Base-by-base conservation (phyloP, 2,113 vertebrate species). In the Callocephalon fimbriatum region DNA sequence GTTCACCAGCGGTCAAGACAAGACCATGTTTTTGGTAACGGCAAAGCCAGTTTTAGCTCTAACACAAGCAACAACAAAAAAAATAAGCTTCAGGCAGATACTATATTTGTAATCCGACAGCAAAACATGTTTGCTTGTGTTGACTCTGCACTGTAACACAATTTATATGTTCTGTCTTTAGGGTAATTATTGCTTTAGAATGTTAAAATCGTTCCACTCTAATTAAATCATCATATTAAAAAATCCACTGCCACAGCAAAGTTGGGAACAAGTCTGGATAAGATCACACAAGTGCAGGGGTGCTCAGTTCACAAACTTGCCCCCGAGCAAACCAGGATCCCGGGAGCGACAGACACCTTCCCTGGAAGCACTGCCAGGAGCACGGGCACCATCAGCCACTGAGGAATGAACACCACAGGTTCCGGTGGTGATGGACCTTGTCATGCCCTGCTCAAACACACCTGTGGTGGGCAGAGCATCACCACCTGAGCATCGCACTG, bases 141-240 rank as follows among this genome's bases (percentile, higher is more conserved):
- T 95, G 97, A 96, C 94, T 96, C 91, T 53, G 86, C 91, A 82
- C 86, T 86, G 90, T 95, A 96, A 96, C 94, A 96, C 94, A 89
- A 96, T 95, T 97, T 96, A 84, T 97, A 95, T 96, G 94, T 96
- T 97, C 94, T 97, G 97, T 97, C 96, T 97, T 97, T 93, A 96
- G 96, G 97, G 95, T 97, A 97, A 97, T 96, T 96, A 96, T 97
- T 95, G 95, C 95, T 97, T 96, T 95, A 97, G 95, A 96, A 97
- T 95, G 95, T 97, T 97, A 97, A 97, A 97, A 96, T 78, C 56
- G 38, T 95, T 96, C 94, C 94, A 92, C 94, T 88, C 96, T 95
- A 96, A 97, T 97, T 97, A 95, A 95, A 96, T 96, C 94, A 95
- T 86, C 92, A 71, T 93, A 97, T 97, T 94, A 91, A 96, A 95